Evolutionary conservation across 2,888 invertebrate genomes (phyloP).

Genomic region (Scaptomyza cyrtandrae): DNA sequence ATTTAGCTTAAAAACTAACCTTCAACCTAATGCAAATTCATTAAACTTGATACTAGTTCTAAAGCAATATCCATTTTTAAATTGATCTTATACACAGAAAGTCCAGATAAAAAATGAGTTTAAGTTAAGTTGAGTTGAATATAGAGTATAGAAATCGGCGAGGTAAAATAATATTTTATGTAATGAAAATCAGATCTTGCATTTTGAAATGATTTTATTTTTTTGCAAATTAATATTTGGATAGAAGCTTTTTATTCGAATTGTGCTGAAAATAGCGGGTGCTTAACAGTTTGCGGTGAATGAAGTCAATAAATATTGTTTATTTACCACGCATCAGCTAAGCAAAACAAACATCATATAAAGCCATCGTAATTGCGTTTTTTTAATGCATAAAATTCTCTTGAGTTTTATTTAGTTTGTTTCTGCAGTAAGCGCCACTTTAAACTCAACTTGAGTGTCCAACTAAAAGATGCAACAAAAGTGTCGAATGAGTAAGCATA

Average conservation of each 20-base stretch:
- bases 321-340: slow-evolving; percentile 33
- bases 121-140: neutral
- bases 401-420: neutral
- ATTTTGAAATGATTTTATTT: slow-evolving; percentile 13
- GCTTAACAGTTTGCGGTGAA: slow-evolving; percentile 18
- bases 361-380: slow-evolving; percentile 3
- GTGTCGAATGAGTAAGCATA: neutral
- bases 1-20: too few species aligned
- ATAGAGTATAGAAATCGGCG: neutral
- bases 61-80: too few species aligned
- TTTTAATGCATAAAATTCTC: slow-evolving; percentile 8
- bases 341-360: slow-evolving; percentile 13
- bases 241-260: slow-evolving; percentile 20
- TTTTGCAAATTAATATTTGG: slow-evolving; percentile 8
- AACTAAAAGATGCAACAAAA: slow-evolving; percentile 13
- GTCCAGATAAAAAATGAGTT: too few species aligned
- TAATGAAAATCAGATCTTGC: neutral
- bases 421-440: slow-evolving; percentile 6
- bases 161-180: neutral
- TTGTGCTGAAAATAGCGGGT: slow-evolving; percentile 31
- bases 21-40: too few species aligned
- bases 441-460: slow-evolving; percentile 30
- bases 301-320: slow-evolving; percentile 24
- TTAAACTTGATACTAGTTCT: too few species aligned
- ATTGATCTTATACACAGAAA: too few species aligned